A percentile compares a stretch with the other conserved stretches of the same genome.
These are phyloP conservation scores for Heliconius erato DNA, from an alignment of 2,888 invertebrate genomes.

Conservation along the genomic window DNA sequence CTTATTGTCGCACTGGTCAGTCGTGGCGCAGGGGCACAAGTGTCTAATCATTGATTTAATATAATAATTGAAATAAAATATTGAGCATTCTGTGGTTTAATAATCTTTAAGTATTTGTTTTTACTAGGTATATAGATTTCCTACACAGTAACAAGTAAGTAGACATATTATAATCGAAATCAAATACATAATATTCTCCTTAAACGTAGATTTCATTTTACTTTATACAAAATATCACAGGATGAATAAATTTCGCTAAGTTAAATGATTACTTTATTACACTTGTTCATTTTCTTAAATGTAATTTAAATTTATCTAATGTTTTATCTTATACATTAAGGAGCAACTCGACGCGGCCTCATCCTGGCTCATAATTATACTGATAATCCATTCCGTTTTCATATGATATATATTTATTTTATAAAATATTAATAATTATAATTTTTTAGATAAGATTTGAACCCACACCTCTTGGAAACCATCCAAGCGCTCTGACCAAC, in stretches of 20 bases:
- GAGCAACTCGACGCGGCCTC: constrained; percentile 60
- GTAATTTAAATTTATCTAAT: constrained; percentile 81
- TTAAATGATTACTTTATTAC: constrained; percentile 9
- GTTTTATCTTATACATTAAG: constrained; percentile 79
- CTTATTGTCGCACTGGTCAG: too few relatives aligned
- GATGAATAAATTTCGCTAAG: not conserved
- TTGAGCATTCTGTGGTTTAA: too few relatives aligned
- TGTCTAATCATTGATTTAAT: too few relatives aligned
- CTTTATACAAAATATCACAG: not conserved
- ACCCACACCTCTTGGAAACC: too few relatives aligned
- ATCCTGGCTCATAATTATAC: constrained; percentile 75
- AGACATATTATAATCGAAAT: not conserved
- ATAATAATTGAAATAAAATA: too few relatives aligned
- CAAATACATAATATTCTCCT: not conserved
- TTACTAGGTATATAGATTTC: not conserved
- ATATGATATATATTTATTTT: constrained; percentile 56
- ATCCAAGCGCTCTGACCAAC: too few relatives aligned
- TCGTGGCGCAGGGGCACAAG: too few relatives aligned
- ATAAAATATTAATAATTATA: not conserved
- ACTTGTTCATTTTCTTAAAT: constrained; percentile 63
- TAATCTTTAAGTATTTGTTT: not conserved
- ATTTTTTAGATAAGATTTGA: too few relatives aligned
- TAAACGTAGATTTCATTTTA: not conserved
- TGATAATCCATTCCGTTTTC: constrained; percentile 79
- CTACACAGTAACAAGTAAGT: not conserved